These are phyloP conservation scores for Sitobion miscanthi DNA, from an alignment of 1,140 invertebrate species.

Conservation along the genomic window DNA sequence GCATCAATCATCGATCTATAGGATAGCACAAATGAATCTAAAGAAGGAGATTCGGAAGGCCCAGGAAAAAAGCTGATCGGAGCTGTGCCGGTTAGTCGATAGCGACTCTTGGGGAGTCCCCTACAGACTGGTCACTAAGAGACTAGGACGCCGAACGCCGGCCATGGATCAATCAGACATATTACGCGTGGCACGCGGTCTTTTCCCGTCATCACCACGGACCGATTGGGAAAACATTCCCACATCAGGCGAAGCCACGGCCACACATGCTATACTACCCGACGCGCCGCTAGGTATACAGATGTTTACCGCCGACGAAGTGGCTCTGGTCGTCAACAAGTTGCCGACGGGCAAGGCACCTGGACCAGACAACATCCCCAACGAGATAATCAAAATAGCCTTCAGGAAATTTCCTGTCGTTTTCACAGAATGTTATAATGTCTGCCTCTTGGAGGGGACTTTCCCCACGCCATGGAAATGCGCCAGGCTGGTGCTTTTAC, in stretches of 20 bases:
- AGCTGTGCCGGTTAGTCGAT: not conserved
- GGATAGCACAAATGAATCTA: fast-evolving
- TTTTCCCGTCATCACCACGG: not conserved
- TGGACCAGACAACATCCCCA: not conserved
- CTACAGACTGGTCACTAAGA: constrained; percentile 15
- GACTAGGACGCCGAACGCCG: not conserved
- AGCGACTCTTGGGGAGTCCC: constrained; percentile 18
- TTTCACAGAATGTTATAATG: too few species aligned
- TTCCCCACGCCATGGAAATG: too few species aligned
- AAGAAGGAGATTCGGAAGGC: not conserved
- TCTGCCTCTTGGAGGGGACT: too few species aligned
- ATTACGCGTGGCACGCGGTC: not conserved
- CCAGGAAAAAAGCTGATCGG: not conserved
- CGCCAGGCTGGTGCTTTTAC: too few species aligned
- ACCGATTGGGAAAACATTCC: not conserved
- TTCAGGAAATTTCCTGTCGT: not conserved
- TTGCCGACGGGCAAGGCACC: not conserved
- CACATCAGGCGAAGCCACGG: not conserved
- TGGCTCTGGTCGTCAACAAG: not conserved
- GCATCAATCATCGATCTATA: not conserved
- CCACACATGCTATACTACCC: too few species aligned
- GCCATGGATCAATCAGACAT: not conserved
- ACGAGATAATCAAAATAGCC: not conserved
- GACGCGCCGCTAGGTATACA: not conserved
- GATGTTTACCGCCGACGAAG: not conserved